Evolutionary conservation across 2,888 invertebrate genomes (phyloP).

Genomic region (Peribatodes rhomboidaria): DNA sequence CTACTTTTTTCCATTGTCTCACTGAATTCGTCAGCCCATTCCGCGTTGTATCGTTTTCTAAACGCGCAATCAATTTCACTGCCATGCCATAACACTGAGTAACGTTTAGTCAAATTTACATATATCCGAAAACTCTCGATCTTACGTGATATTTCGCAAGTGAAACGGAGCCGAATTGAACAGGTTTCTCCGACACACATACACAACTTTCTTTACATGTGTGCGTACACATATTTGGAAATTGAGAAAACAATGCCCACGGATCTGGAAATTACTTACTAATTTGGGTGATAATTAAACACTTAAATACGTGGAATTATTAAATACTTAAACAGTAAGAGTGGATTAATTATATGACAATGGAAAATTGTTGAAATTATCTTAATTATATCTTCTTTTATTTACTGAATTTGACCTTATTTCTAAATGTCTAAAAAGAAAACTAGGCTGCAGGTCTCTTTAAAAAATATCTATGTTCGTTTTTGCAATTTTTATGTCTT

Average conservation of each 20-base stretch:
- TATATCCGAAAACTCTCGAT: constrained; percentile 8
- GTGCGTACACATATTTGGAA: not conserved
- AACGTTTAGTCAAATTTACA: constrained; percentile 13
- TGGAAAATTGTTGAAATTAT: too few relatives aligned
- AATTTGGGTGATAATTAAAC: not conserved
- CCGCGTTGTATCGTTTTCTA: not conserved
- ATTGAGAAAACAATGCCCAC: not conserved
- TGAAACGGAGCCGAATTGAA: constrained; percentile 9
- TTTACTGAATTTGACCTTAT: too few relatives aligned
- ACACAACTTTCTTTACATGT: not conserved
- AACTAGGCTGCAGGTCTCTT: too few relatives aligned
- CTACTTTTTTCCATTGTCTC: not conserved
- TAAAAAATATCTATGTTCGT: too few relatives aligned
- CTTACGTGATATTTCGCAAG: constrained; percentile 23
- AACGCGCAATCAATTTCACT: constrained; percentile 5
- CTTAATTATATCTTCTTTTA: too few relatives aligned
- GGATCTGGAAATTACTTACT: not conserved
- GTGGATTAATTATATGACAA: not conserved
- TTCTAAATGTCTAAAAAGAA: too few relatives aligned
- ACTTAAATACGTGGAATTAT: not conserved
- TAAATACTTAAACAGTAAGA: too few relatives aligned
- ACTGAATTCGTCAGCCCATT: too few relatives aligned
- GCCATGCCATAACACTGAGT: not conserved
- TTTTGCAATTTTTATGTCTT: too few relatives aligned
- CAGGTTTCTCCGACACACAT: constrained; percentile 42